These are phyloP conservation scores for Ferrisia virgata DNA, from an alignment of 2,888 invertebrate genomes.

Conservation along the genomic window DNA sequence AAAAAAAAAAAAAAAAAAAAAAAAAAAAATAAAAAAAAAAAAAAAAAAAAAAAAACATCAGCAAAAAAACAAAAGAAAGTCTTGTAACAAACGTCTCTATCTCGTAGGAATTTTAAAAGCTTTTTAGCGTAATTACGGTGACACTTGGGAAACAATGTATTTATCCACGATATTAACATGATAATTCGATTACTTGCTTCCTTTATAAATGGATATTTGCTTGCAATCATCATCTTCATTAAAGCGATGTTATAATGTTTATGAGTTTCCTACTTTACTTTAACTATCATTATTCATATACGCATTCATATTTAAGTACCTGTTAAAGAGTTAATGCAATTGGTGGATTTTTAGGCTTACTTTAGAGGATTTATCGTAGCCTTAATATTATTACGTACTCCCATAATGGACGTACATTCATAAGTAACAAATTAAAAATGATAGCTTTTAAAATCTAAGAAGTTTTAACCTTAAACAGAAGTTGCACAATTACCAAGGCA, in stretches of 20 bases:
- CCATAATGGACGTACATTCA: slow-evolving; percentile 18
- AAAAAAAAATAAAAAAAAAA: background rate
- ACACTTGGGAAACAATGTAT: slow-evolving; percentile 39
- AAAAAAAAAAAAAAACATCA: slow-evolving; percentile 29
- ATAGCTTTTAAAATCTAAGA: slow-evolving; percentile 23
- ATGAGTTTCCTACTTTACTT: slow-evolving; percentile 37
- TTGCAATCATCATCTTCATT: slow-evolving; percentile 40
- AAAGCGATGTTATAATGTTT: slow-evolving; percentile 35
- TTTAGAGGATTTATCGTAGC: slow-evolving; percentile 19
- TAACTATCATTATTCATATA: slow-evolving; percentile 33
- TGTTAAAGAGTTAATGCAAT: slow-evolving; percentile 36
- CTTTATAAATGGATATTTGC: slow-evolving; percentile 45
- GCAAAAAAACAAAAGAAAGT: slow-evolving; percentile 41
- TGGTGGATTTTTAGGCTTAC: slow-evolving; percentile 32
- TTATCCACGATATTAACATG: slow-evolving; percentile 35
- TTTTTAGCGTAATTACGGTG: slow-evolving; percentile 39
- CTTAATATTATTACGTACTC: slow-evolving; percentile 30
- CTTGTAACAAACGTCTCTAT: slow-evolving; percentile 31
- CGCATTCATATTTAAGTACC: slow-evolving; percentile 34
- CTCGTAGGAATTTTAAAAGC: slow-evolving; percentile 45
- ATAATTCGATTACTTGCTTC: slow-evolving; percentile 43
- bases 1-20: background rate
- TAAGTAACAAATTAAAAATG: slow-evolving; percentile 32
- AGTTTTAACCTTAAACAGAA: slow-evolving; percentile 14
- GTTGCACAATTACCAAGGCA: background rate